Conservation (phyloP, 2,888 invertebrate species). For the Heteropelma amictum region DNA sequence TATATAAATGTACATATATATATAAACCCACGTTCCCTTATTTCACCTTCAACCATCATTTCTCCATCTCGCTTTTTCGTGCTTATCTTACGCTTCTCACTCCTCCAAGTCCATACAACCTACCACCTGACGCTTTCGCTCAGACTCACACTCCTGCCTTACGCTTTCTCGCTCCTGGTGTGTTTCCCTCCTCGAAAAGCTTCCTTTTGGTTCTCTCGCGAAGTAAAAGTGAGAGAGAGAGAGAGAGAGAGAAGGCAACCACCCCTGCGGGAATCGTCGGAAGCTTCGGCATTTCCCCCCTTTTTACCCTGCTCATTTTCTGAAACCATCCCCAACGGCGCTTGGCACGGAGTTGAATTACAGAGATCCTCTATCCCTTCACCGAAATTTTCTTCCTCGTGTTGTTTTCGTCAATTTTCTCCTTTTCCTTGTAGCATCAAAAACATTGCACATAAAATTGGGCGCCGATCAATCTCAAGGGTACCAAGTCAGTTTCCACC, state of each 20-base stretch:
- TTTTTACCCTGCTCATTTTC: constrained; percentile 63
- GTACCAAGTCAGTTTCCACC: neutral
- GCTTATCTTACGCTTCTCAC: constrained; percentile 57
- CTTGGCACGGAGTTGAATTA: constrained; percentile 66
- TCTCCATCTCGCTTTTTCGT: constrained; percentile 22
- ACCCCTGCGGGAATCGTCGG: constrained; percentile 60
- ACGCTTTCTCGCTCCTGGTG: constrained; percentile 37
- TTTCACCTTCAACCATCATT: constrained; percentile 44
- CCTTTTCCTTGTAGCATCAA: constrained; percentile 21
- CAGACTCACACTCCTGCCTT: constrained; percentile 30
- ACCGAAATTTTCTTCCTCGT: neutral
- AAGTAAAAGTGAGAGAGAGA: neutral
- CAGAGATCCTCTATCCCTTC: constrained; percentile 38
- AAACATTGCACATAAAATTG: constrained; percentile 29
- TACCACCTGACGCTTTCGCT: constrained; percentile 57
- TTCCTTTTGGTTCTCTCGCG: constrained; percentile 30
- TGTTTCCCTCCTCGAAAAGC: constrained; percentile 44
- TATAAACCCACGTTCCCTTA: constrained; percentile 22
- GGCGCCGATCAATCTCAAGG: constrained; percentile 14
- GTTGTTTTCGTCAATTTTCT: constrained; percentile 4
- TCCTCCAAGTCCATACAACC: constrained; percentile 42
- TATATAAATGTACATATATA: no score
- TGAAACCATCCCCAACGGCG: constrained; percentile 64
- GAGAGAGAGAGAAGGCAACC: constrained; percentile 42
- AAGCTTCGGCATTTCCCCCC: constrained; percentile 62